phyloP scores from a whole-genome alignment of 2,888 invertebrate genomes.

The Nephrotoma flavescens region DNA sequence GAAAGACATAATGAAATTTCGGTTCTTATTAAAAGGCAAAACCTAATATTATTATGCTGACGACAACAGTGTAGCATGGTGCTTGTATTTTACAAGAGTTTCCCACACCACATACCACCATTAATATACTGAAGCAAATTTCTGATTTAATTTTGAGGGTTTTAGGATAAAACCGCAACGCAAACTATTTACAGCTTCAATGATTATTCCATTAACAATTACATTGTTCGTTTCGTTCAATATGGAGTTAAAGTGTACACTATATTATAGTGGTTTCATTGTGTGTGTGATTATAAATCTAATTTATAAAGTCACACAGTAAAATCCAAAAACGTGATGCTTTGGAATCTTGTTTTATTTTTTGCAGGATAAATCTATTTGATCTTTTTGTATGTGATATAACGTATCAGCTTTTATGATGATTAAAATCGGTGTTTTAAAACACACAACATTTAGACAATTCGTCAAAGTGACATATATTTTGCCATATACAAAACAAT shows the following conservation, averaged over 20 bases:
- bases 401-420: background rate
- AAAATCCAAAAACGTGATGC: background rate
- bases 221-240: background rate
- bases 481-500: background rate
- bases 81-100: background rate
- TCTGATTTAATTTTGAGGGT: background rate
- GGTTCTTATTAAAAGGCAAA: background rate
- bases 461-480: background rate
- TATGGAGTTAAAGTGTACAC: background rate
- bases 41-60: background rate
- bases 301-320: background rate
- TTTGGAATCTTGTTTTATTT: background rate
- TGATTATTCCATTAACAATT: background rate
- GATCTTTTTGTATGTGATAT: background rate
- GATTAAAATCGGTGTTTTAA: background rate
- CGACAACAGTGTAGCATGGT: background rate
- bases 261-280: background rate
- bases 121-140: background rate
- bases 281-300: background rate
- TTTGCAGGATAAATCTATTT: background rate
- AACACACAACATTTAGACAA: background rate
- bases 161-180: background rate
- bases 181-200: background rate
- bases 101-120: background rate
- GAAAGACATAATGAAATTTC: background rate